These are phyloP conservation scores for Poicephalus gulielmi DNA, from an alignment of 2,113 vertebrate genomes.

Conservation along the genomic window DNA sequence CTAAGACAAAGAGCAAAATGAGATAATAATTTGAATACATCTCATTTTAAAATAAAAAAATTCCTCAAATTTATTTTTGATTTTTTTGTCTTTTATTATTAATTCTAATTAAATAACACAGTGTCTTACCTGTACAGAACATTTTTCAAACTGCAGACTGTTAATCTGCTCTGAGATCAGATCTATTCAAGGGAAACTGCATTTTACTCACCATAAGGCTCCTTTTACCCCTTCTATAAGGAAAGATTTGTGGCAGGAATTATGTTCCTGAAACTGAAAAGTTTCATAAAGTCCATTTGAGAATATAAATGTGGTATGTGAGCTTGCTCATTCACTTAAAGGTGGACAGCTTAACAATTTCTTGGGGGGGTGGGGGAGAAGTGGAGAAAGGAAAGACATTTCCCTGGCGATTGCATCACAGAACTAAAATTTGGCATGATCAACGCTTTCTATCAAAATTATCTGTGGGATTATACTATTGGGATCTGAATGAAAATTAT, in stretches of 20 bases:
- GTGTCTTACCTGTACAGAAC: not conserved
- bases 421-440: not conserved
- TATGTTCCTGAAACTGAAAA: not conserved
- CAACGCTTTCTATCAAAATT: not conserved
- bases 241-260: not conserved
- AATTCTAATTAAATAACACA: not conserved
- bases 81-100: not conserved
- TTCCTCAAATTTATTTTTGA: not conserved
- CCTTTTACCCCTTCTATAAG: not conserved
- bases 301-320: not conserved
- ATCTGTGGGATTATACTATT: not conserved
- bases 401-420: not conserved
- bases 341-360: not conserved
- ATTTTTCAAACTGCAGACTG: not conserved
- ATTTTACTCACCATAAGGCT: not conserved
- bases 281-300: not conserved
- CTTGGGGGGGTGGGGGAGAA: rapidly evolving
- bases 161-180: not conserved
- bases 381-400: not conserved
- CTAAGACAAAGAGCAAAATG: not conserved
- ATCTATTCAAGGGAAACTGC: not conserved
- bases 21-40: not conserved
- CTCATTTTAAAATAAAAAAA: not conserved
- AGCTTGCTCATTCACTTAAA: not conserved
- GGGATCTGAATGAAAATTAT: not conserved